These are phyloP conservation scores for Plebejus melissa DNA, from an alignment of 2,888 invertebrate species.

Conservation along the genomic window DNA sequence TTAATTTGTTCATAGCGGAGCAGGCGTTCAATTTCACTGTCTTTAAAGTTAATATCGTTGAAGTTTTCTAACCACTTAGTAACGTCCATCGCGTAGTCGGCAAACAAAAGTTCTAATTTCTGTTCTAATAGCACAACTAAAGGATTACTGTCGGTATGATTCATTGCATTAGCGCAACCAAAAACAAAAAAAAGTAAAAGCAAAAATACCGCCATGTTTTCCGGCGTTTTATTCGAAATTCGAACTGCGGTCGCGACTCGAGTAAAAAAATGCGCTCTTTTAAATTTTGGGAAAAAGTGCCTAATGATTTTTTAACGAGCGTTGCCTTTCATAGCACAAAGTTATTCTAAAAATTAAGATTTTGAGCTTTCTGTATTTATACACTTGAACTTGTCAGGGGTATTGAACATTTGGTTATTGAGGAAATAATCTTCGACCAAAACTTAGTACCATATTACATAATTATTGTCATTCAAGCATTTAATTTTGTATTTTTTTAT, in stretches of 20 bases:
- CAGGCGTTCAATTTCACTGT: slow-evolving; percentile 52
- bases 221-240: slow-evolving; percentile 35
- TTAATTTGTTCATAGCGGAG: slow-evolving; percentile 58
- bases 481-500: no score
- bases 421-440: neutral
- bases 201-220: slow-evolving; percentile 39
- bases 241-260: slow-evolving; percentile 33
- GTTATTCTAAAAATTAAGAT: neutral
- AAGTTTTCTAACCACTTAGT: slow-evolving; percentile 50
- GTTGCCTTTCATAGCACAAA: neutral
- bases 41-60: slow-evolving; percentile 57
- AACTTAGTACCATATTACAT: no score
- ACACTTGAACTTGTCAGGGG: neutral
- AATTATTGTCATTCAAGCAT: no score
- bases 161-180: slow-evolving; percentile 26
- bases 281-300: neutral
- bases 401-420: neutral
- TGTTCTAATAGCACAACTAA: slow-evolving; percentile 44
- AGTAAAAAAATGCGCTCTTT: slow-evolving; percentile 30
- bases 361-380: neutral
- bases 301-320: slow-evolving; percentile 21
- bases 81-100: slow-evolving; percentile 43
- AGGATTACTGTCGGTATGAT: slow-evolving; percentile 28
- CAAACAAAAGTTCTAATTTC: slow-evolving; percentile 47
- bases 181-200: slow-evolving; percentile 39